Evolutionary conservation across 2,797 vertebrate species (phyloP).

Genomic region (Ctenopoma kingsleyae): DNA sequence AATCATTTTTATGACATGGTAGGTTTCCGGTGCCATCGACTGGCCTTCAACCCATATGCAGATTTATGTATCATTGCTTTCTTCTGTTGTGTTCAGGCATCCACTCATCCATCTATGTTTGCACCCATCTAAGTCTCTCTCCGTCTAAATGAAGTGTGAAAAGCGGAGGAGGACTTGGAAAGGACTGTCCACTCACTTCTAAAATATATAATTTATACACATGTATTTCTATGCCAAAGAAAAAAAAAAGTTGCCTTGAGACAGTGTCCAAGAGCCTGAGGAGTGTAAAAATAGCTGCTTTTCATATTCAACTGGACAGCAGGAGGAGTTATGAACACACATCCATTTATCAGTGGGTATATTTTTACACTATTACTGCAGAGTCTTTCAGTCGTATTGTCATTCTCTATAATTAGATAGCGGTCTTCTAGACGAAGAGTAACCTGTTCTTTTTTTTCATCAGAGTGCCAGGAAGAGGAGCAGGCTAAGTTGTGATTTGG

Average conservation of each 20-base stretch:
- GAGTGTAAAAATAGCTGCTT: slow-evolving; percentile 55
- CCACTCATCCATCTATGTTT: slow-evolving; percentile 35
- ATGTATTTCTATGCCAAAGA: slow-evolving; percentile 46
- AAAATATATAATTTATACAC: slow-evolving; percentile 58
- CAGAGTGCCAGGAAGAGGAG: slow-evolving; percentile 59
- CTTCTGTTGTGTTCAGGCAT: slow-evolving; percentile 34
- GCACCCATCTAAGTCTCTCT: slow-evolving; percentile 34
- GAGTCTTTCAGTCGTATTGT: slow-evolving; percentile 46
- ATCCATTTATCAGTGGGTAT: slow-evolving; percentile 37
- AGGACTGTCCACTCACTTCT: slow-evolving; percentile 49
- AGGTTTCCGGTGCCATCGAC: slow-evolving; percentile 4
- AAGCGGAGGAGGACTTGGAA: slow-evolving; percentile 73
- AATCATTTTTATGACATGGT: slow-evolving; percentile 21
- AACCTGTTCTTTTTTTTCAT: slow-evolving; percentile 59
- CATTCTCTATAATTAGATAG: slow-evolving; percentile 57
- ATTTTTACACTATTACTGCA: slow-evolving; percentile 31
- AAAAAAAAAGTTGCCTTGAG: slow-evolving; percentile 38
- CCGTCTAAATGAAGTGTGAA: slow-evolving; percentile 68
- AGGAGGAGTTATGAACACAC: slow-evolving; percentile 44
- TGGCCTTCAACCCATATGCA: slow-evolving; percentile 31
- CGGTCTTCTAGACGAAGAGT: slow-evolving; percentile 47
- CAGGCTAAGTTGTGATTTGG: slow-evolving; percentile 78
- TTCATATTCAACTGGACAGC: slow-evolving; percentile 43
- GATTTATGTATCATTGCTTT: slow-evolving; percentile 22
- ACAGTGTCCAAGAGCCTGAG: slow-evolving; percentile 28